Evolutionary conservation across 2,888 invertebrate genomes (phyloP).

Genomic region (Cylindroiulus punctatus): DNA sequence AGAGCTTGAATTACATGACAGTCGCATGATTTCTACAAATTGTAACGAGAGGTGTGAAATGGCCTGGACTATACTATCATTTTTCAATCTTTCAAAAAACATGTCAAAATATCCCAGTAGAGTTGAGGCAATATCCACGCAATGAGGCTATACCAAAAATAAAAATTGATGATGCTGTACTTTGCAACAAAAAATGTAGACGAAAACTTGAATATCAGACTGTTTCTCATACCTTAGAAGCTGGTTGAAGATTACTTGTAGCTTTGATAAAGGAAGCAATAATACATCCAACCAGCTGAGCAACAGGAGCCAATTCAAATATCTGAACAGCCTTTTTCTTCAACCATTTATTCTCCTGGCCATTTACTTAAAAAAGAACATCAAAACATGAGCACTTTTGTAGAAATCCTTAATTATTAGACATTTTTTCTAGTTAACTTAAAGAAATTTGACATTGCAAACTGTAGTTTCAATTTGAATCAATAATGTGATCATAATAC

Average conservation of each 20-base stretch:
- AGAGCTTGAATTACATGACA: neutral
- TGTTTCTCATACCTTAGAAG: neutral
- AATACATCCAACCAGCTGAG: neutral
- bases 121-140: neutral
- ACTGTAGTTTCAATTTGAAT: too few species aligned
- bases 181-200: neutral
- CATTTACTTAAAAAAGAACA: neutral
- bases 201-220: too few species aligned
- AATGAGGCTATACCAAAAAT: neutral
- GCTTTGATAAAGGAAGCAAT: neutral
- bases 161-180: neutral
- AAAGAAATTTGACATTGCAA: too few species aligned
- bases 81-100: conserved; percentile 1
- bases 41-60: neutral
- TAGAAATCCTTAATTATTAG: too few species aligned
- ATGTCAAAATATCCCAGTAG: neutral
- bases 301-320: neutral
- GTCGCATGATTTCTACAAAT: neutral
- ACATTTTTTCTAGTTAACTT: too few species aligned
- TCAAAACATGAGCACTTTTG: neutral
- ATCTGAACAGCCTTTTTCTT: neutral
- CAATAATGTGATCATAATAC: too few species aligned
- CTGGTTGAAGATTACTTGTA: neutral
- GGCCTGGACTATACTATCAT: neutral
- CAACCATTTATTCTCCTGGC: neutral